A percentile compares a stretch with the other conserved stretches of the same genome.
These are phyloP conservation scores for Pseudomugil gertrudae DNA, from an alignment of 2,797 vertebrate species.

Conservation along the genomic window DNA sequence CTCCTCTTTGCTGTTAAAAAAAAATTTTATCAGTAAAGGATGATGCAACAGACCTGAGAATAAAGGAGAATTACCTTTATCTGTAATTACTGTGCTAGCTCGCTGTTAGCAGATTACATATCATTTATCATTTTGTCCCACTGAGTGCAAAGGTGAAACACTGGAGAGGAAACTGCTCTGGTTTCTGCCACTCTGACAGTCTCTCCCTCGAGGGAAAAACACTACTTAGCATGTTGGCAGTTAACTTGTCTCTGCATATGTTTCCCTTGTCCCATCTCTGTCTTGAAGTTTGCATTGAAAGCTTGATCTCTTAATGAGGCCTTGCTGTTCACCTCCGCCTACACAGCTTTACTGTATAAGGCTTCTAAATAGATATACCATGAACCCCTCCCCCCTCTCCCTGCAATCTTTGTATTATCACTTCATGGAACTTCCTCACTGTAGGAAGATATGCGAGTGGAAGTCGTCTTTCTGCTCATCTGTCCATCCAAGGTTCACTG, in stretches of 20 bases:
- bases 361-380: conserved; percentile 57
- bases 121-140: conserved; percentile 48
- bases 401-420: conserved; percentile 25
- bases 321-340: conserved; percentile 50
- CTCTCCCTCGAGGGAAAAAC: conserved; percentile 9
- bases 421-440: conserved; percentile 69
- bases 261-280: conserved; percentile 39
- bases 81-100: conserved; percentile 7
- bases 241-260: conserved; percentile 27
- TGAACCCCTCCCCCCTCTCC: conserved; percentile 23
- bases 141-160: conserved; percentile 45
- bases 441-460: conserved; percentile 68
- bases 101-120: not conserved
- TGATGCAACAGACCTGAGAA: not conserved
- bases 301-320: conserved; percentile 67
- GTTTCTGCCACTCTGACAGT: conserved; percentile 53
- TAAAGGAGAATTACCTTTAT: conserved; percentile 17
- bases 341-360: conserved; percentile 32
- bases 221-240: conserved; percentile 13
- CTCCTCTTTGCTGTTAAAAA: conserved; percentile 1
- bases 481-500: conserved; percentile 60
- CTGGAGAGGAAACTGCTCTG: conserved; percentile 28
- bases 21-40: not conserved
- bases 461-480: conserved; percentile 64
- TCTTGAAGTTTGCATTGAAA: conserved; percentile 47